Conservation (phyloP, 2,797 vertebrate genomes). For the Saxicola maurus region DNA sequence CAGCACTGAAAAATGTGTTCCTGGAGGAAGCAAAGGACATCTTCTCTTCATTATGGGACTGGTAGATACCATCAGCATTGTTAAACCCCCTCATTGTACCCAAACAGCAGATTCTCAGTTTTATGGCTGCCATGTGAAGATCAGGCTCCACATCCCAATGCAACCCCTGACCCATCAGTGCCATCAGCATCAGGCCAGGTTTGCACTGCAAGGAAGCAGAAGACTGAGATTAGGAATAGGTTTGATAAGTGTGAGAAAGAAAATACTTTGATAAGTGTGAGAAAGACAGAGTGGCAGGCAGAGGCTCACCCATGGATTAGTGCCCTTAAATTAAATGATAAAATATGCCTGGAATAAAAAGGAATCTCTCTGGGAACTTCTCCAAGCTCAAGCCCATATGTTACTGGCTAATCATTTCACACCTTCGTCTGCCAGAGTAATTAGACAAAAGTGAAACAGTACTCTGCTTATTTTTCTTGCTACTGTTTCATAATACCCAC, state of each 20-base stretch:
- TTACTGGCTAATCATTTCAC: constrained; percentile 55
- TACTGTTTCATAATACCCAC: constrained; percentile 11
- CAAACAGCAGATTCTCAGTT: constrained; percentile 34
- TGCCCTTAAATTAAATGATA: constrained; percentile 49
- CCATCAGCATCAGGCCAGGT: constrained; percentile 1
- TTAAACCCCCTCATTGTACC: not conserved
- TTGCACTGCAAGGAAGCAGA: not conserved
- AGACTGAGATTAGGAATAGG: not conserved
- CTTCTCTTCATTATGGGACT: not conserved
- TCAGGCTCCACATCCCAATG: not conserved
- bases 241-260: not conserved
- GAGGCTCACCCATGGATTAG: constrained; percentile 23
- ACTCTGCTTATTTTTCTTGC: not conserved
- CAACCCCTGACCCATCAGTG: not conserved
- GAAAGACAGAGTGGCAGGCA: not conserved
- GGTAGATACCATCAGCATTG: not conserved
- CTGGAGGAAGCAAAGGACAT: not conserved
- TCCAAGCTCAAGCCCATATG: constrained; percentile 53
- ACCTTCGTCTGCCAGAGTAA: constrained; percentile 50
- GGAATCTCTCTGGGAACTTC: constrained; percentile 23
- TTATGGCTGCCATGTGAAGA: constrained; percentile 14
- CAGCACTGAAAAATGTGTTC: not conserved
- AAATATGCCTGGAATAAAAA: constrained; percentile 47
- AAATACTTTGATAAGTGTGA: not conserved
- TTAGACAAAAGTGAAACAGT: constrained; percentile 35